Base-by-base conservation (phyloP, 1,140 invertebrate species). In the Trichonephila clavipes region DNA sequence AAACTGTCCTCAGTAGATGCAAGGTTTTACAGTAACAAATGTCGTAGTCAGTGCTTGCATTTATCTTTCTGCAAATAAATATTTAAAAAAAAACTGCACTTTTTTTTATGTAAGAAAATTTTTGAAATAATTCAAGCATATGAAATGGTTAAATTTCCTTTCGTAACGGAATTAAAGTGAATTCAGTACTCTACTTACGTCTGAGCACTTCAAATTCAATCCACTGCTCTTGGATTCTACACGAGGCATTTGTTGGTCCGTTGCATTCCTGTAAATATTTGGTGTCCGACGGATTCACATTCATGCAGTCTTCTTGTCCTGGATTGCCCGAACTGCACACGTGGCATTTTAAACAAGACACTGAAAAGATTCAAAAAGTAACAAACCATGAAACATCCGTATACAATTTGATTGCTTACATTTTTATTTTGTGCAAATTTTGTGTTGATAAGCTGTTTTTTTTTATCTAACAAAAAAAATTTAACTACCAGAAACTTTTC, bases 141-240 rank as follows among this genome's bases (percentile, higher is more conserved):
- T 34, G 34, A 34, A 34, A 34, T 34, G 2, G 34, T 2, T n/a
- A n/a, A n/a, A n/a, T n/a, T n/a, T n/a, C n/a, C n/a, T n/a, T n/a
- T n/a, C n/a, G n/a, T n/a, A n/a, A n/a, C n/a, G n/a, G n/a, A n/a
- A n/a, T n/a, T n/a, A 1, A 34, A 34, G 34, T 34, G 34, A 34
- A 34, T 34, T 2, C 2, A 34, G 19, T 16, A 21, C 0, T 59
- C 66, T 95, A 97, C 97, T 97, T 96, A 98, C 97, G 96, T 95
- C 97, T 97, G 95, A 98, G 98, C 82, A 98, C 98, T 95, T 97
- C 97, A 95, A 98, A 98, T 96, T 98, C 98, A 94, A 98, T 98
- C 66, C 97, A 97, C 96, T 98, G 98, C 24, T 97, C 97, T 92
- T 98, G 98, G 96, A 98, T 98, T 95, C 98, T 96, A 95, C 98